Evolutionary conservation across 2,113 vertebrate species (phyloP), one percentile per base, ranked within the genome.

Genomic region (Heterotis niloticus): DNA sequence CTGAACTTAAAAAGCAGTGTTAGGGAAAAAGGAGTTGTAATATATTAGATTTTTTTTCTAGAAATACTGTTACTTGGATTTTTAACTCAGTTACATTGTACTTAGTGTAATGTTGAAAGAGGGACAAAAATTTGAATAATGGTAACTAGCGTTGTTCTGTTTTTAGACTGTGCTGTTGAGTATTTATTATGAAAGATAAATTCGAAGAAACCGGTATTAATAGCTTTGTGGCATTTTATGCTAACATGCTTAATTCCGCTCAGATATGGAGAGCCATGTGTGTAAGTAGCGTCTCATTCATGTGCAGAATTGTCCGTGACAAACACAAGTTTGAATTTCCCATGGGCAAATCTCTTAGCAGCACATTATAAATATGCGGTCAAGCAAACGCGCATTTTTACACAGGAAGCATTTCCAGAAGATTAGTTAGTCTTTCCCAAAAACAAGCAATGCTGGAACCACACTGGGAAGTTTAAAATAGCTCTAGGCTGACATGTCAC

Each of bases 311-410:
- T 28, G 23, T n/a, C 24, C 16, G 71, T 54, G 51, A 9, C 54
- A 28, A n/a, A 74, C 51, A 69, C 34, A 70, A 24, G 24, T 7
- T 44, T 44, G n/a, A 29, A 20, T 62, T 68, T 44, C 77, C 67
- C 77, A 59, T 29, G 67, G 29, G 29, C 5, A 62, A 51, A 51
- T 70, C 54, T 78, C 67, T 23, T 29, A 70, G 20, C 17, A 34
- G 64, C 24, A 68, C 51, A n/a, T 64, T n/a, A 56, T 29, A 78
- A 78, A 60, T 70, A 44, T 26, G 70, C 66, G 44, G 54, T 78
- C 56, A 62, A 29, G 28, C 56, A 60, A 71, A 78, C 60, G 66
- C 77, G 26, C 26, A 18, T 75, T 44, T 26, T 69, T 34, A 17
- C 18, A 24, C 72, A n/a, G 24, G 14, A 29, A 17, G 10, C 4